phyloP scores from a whole-genome alignment of 2,888 invertebrate species.

The Tribolium freemani region DNA sequence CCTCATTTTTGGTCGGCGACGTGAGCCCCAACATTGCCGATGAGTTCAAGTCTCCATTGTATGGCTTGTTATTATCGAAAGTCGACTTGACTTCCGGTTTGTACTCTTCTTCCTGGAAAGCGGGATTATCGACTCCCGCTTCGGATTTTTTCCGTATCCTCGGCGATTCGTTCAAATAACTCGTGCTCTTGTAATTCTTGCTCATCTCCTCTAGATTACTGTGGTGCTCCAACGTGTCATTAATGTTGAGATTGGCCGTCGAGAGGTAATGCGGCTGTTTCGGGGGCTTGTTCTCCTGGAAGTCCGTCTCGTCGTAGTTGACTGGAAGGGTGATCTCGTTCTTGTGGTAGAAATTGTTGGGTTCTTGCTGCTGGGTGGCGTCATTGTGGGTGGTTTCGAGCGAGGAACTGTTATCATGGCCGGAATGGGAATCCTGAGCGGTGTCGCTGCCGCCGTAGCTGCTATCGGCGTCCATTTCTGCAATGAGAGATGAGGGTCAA shows the following conservation, averaged over 20 bases:
- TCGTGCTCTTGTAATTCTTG: conserved; percentile 66
- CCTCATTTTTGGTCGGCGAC: conserved; percentile 59
- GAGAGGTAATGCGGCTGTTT: conserved; percentile 65
- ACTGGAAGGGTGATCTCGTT: conserved; percentile 67
- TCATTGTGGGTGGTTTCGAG: conserved; percentile 47
- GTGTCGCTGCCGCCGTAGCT: conserved; percentile 68
- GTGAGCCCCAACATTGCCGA: conserved; percentile 56
- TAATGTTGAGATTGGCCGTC: conserved; percentile 66
- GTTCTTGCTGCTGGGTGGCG: conserved; percentile 42
- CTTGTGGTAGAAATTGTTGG: conserved; percentile 63
- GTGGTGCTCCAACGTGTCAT: conserved; percentile 59
- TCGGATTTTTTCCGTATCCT: conserved; percentile 50
- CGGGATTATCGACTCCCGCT: conserved; percentile 69
- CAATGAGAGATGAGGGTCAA: conserved; percentile 5
- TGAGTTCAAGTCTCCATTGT: conserved; percentile 62
- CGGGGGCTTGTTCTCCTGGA: conserved; percentile 50
- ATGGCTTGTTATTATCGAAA: conserved; percentile 62
- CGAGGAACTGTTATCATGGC: conserved; percentile 57
- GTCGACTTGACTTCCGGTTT: conserved; percentile 65
- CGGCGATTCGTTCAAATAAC: conserved; percentile 60
- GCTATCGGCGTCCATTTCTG: conserved; percentile 67
- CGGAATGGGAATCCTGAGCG: conserved; percentile 63
- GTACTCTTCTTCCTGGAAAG: conserved; percentile 64
- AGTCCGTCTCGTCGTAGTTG: conserved; percentile 63
- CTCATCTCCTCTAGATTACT: conserved; percentile 65